phyloP scores from a whole-genome alignment of 1,140 invertebrate species.

The Eriocheir sinensis region DNA sequence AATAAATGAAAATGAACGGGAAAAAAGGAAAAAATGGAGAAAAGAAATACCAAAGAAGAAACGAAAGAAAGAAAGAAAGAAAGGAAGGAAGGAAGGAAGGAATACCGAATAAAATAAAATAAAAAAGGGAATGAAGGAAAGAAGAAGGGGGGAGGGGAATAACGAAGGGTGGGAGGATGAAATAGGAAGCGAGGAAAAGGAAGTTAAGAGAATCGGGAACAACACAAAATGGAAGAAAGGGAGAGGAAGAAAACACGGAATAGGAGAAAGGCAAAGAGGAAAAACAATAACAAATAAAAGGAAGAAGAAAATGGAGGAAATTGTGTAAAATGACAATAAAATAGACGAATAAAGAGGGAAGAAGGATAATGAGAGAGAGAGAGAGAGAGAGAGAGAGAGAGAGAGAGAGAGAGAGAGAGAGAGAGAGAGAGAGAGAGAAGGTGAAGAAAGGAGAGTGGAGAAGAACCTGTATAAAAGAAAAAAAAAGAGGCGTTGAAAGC shows the following conservation, averaged over 20 bases:
- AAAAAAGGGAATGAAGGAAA: background rate
- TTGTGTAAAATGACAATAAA: no score
- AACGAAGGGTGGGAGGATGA: background rate
- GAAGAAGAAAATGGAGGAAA: no score
- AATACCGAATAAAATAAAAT: no score
- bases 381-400: background rate
- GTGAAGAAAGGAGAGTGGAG: background rate
- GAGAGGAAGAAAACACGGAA: background rate
- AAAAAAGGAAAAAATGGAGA: no score
- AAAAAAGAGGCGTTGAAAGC: background rate
- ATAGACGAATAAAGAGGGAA: no score
- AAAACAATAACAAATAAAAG: background rate
- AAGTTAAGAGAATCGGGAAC: background rate
- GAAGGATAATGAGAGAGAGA: background rate
- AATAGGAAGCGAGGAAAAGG: background rate
- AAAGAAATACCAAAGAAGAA: no score
- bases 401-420: background rate
- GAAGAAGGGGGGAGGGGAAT: background rate
- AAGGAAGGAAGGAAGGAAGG: no score
- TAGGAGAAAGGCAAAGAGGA: background rate
- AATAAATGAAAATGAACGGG: no score
- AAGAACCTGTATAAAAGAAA: background rate
- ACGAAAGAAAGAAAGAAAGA: no score
- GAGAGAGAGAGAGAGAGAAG: background rate
- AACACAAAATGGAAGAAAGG: background rate